Evolutionary conservation across 2,113 vertebrate genomes (phyloP), one percentile per base, ranked within the genome.

Genomic region (Channa maculata): DNA sequence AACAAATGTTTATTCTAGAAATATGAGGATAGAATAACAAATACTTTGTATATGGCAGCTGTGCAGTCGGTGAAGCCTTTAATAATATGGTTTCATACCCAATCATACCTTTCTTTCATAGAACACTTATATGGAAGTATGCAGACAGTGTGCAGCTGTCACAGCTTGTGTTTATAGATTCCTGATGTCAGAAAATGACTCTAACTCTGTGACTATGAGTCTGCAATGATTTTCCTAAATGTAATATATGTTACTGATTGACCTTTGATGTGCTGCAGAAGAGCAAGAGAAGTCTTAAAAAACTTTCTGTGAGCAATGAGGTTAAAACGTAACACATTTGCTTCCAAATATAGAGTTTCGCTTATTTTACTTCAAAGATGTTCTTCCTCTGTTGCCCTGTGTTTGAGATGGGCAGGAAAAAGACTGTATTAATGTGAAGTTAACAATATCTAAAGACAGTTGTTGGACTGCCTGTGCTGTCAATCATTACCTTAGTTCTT

Each of bases 1-100:
- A 65, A 64, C 61, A 65, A 77, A 80, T 39, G 39, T 84, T 75
- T 65, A 49, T 71, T 72, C 53, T 61, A 36, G 33, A 33, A 59
- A 54, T 48, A 74, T 52, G 62, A 48, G 48, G 34, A 41, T 5
- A 15, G 57, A 62, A 60, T 73, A 75, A 77, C 39, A 77, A 65
- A 66, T 44, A 3, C 3, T 49, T 38, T 37, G 61, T 48, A 44
- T 14, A 34, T 38, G 24, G 45, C 49, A 69, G 83, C 61, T 71
- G 69, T 67, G 53, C 52, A 50, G 68, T n/a, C 37, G 14, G 41
- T 45, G 43, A 38, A 36, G 57, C 43, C 11, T 78, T 60, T 54
- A 64, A 59, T 41, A 13, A 13, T 37, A 24, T 5, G 0, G 12
- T 45, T 67, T 74, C 14, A 45, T 49, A 5, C 34, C 13, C 8